phyloP scores from a whole-genome alignment of 1,140 invertebrate species.

The Amphibalanus amphitrite region DNA sequence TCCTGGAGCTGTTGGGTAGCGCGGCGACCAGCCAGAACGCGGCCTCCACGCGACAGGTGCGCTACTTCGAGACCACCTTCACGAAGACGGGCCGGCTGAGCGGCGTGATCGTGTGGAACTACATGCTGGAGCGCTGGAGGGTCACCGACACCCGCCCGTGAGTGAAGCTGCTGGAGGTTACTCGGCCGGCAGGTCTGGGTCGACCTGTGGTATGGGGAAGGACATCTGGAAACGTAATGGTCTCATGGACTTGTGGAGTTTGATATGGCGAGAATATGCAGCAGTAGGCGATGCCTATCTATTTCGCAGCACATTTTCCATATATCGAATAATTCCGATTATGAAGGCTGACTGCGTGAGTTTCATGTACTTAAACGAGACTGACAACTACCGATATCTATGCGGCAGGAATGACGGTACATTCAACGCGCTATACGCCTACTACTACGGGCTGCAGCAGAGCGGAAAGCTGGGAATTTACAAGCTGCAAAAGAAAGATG shows the following conservation, averaged over 20 bases:
- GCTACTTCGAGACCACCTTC: conserved; percentile 69
- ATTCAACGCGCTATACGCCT: background rate
- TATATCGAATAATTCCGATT: too few relatives aligned
- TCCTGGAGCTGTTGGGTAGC: conserved; percentile 64
- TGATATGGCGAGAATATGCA: too few relatives aligned
- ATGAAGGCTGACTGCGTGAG: too few relatives aligned
- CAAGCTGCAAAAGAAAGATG: background rate
- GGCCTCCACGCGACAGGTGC: conserved; percentile 65
- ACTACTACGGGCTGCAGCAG: background rate
- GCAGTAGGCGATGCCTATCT: too few relatives aligned
- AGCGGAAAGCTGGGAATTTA: background rate
- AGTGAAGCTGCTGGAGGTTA: background rate
- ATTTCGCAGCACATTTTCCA: too few relatives aligned
- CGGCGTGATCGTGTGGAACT: conserved; percentile 65
- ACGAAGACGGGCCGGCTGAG: conserved; percentile 65
- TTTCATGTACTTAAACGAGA: too few relatives aligned
- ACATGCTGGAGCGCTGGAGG: conserved; percentile 72
- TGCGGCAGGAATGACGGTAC: conserved; percentile 1
- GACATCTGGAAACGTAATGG: too few relatives aligned
- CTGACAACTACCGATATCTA: too few relatives aligned
- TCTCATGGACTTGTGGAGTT: too few relatives aligned
- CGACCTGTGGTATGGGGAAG: too few relatives aligned
- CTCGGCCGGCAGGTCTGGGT: too few relatives aligned
- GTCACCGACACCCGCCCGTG: conserved; percentile 43
- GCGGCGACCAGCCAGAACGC: conserved; percentile 67